Evolutionary conservation across 2,888 invertebrate species (phyloP), one percentile per base, ranked within the genome.

Genomic region (Folsomia candida): DNA sequence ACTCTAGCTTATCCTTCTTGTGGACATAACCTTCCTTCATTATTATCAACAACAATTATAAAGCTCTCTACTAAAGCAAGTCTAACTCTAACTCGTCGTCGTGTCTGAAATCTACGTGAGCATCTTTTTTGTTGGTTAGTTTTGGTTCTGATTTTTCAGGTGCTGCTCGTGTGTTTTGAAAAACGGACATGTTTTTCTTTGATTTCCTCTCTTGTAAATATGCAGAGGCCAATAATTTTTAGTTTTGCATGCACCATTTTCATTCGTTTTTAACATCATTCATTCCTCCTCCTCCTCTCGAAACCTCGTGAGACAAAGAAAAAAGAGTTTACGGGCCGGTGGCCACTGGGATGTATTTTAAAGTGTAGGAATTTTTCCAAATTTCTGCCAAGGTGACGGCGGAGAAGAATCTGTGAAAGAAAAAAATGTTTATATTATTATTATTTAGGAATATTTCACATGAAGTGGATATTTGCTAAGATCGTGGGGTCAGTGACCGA

Each of bases 381-480:
- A 95, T 93, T 86, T 95, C 94, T 78, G 94, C 94, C 79, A 95
- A 88, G 85, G 94, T 93, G 37, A 95, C 94, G 28, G 94, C 93
- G 73, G 94, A 94, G 84, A 95, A 94, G 88, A 95, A 95, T 81
- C 95, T 91, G 85, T 95, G 96, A 88, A 96, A 96, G 83, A 96
- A 37, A 37, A 37, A 37, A 14, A 37, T 37, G 37, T n/a, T 37
- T 37, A 37, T 37, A 37, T 37, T 37, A 37, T 37, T 37, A 37
- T 37, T 37, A 37, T 37, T 37, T 37, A 37, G 37, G 37, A 37
- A 37, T 37, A 37, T 14, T 37, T 37, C 37, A 37, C 37, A 37
- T 37, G 37, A 37, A 37, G 37, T 37, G 37, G 37, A 37, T 37
- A 14, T 14, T 37, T 37, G 37, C 37, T 37, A 37, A 37, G 37